These are phyloP conservation scores for Trididemnum clinides DNA, from an alignment of 23 tunicate genomes.

Conservation along the genomic window DNA sequence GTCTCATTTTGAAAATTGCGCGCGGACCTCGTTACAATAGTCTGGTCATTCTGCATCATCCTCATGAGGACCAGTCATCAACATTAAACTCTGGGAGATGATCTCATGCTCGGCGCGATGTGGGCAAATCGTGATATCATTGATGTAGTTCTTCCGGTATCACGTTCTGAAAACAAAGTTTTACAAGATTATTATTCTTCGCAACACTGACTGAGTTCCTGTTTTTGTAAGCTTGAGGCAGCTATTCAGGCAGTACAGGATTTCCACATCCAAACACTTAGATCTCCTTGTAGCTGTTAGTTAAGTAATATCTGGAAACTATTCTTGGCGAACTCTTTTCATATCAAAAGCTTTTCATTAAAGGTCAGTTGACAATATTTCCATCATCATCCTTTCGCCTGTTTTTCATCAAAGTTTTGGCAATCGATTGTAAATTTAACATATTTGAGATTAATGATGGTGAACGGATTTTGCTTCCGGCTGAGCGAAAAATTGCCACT, in stretches of 20 bases:
- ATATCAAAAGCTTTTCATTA: neutral
- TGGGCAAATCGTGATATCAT: neutral
- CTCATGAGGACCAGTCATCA: neutral
- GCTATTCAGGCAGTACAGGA: neutral
- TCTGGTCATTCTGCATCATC: too few species aligned
- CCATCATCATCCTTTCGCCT: neutral
- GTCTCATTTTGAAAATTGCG: too few species aligned
- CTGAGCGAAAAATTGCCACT: neutral
- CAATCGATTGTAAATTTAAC: neutral
- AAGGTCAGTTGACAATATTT: neutral
- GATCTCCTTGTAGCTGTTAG: neutral
- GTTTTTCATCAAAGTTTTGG: neutral
- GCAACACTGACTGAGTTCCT: neutral
- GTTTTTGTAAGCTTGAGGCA: neutral
- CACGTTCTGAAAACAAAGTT: neutral
- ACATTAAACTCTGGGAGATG: neutral
- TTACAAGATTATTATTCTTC: neutral
- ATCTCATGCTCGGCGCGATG: neutral
- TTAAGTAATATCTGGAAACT: neutral
- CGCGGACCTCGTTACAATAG: too few species aligned
- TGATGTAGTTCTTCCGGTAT: neutral
- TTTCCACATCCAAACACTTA: neutral
- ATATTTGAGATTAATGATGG: neutral
- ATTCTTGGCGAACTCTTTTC: neutral
- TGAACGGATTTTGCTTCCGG: neutral